These are phyloP conservation scores for Pterocles burchelli DNA, from an alignment of 2,113 vertebrate genomes.

Conservation along the genomic window DNA sequence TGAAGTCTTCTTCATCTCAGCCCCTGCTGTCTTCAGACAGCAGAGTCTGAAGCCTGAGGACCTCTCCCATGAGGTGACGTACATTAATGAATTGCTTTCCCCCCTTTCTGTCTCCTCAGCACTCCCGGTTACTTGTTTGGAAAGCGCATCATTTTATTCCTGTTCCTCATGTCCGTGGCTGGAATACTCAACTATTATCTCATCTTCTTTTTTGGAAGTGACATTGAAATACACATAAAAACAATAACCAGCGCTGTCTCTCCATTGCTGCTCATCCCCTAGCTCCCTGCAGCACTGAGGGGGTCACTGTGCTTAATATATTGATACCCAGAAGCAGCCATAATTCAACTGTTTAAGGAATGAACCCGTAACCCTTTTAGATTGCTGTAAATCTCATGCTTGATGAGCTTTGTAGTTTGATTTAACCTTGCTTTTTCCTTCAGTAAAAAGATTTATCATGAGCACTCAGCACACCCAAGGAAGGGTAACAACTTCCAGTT, in stretches of 20 bases:
- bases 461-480: not conserved
- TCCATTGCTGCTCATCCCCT: slow-evolving; percentile 90
- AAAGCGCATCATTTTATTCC: slow-evolving; percentile 89
- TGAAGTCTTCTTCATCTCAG: not conserved
- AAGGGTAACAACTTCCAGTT: not conserved
- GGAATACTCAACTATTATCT: slow-evolving; percentile 90
- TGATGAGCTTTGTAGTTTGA: slow-evolving; percentile 39
- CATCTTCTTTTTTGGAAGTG: slow-evolving; percentile 73
- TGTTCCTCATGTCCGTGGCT: slow-evolving; percentile 89
- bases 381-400: slow-evolving; percentile 62
- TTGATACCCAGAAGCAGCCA: not conserved
- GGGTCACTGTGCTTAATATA: not conserved
- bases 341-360: slow-evolving; percentile 46
- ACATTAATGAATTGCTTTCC: not conserved
- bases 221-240: slow-evolving; percentile 88
- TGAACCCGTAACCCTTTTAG: slow-evolving; percentile 33
- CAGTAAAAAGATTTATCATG: slow-evolving; percentile 25
- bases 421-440: slow-evolving; percentile 60
- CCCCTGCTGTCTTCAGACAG: not conserved
- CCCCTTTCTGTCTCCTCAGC: slow-evolving; percentile 71
- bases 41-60: not conserved
- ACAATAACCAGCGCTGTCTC: slow-evolving; percentile 83
- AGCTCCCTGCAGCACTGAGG: not conserved
- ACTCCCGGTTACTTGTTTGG: slow-evolving; percentile 93
- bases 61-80: fast-evolving